phyloP scores from a whole-genome alignment of 1,140 invertebrate genomes.

The Drosophila arizonae region DNA sequence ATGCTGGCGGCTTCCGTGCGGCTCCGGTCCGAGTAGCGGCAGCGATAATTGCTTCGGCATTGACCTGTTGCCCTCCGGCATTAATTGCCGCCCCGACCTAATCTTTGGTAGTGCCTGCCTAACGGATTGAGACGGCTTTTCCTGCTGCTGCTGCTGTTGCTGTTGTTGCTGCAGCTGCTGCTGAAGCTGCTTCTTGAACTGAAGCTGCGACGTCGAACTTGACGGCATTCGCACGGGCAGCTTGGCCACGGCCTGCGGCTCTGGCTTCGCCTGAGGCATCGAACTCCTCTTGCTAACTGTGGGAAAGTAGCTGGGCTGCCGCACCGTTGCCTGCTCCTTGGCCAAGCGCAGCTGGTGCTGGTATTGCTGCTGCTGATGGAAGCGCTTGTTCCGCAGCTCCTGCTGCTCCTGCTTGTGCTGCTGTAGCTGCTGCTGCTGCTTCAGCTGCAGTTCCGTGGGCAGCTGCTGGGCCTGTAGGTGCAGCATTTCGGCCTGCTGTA shows the following conservation, averaged over 20 bases:
- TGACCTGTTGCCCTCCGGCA: neutral
- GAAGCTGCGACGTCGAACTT: neutral
- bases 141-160: too few relatives aligned
- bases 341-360: neutral
- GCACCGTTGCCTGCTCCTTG: too few relatives aligned
- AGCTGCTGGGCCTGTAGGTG: conserved; percentile 28
- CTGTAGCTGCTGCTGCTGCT: conserved; percentile 4
- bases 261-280: too few relatives aligned
- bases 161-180: too few relatives aligned
- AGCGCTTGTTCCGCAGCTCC: too few relatives aligned
- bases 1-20: conserved; percentile 13
- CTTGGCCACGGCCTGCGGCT: neutral
- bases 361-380: neutral
- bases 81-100: neutral
- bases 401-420: neutral
- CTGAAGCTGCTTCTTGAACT: neutral
- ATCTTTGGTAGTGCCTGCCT: neutral
- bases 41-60: neutral
- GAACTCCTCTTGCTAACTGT: too few relatives aligned
- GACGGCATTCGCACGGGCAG: neutral
- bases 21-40: neutral
- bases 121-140: neutral
- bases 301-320: too few relatives aligned
- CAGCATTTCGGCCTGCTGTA: conserved; percentile 43
- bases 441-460: neutral